Conservation (phyloP, 2,113 vertebrate species). For the Hiodon tergisus region DNA sequence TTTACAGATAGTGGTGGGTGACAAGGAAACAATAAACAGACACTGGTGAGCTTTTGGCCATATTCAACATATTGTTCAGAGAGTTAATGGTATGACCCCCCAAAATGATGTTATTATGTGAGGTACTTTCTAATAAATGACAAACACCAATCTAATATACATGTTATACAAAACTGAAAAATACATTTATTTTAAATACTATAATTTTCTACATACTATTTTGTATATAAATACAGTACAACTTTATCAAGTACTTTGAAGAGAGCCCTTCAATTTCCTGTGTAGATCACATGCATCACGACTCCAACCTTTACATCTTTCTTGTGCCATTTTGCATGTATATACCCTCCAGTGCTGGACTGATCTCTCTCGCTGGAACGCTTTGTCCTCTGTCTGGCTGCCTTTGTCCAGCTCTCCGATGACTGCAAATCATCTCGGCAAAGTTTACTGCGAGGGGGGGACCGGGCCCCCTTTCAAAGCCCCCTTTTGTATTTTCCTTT, state of each 20-base stretch:
- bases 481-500: conserved; percentile 54
- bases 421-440: conserved; percentile 42
- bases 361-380: conserved; percentile 6
- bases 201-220: too few species aligned
- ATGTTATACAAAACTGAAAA: too few species aligned
- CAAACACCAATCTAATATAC: too few species aligned
- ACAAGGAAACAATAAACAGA: conserved; percentile 54
- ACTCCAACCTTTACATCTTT: background rate
- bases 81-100: too few species aligned
- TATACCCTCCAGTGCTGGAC: background rate
- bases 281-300: background rate
- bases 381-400: conserved; percentile 29
- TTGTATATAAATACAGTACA: too few species aligned
- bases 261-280: background rate
- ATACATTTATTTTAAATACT: too few species aligned
- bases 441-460: conserved; percentile 43
- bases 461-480: conserved; percentile 46
- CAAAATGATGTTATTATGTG: too few species aligned
- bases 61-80: conserved; percentile 20
- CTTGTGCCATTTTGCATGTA: background rate
- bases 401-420: conserved; percentile 42
- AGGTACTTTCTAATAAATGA: too few species aligned
- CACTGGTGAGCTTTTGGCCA: conserved; percentile 48
- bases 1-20: conserved; percentile 45
- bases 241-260: too few species aligned